Base-by-base conservation (phyloP, 2,113 vertebrate species). In the Mustela lutreola region DNA sequence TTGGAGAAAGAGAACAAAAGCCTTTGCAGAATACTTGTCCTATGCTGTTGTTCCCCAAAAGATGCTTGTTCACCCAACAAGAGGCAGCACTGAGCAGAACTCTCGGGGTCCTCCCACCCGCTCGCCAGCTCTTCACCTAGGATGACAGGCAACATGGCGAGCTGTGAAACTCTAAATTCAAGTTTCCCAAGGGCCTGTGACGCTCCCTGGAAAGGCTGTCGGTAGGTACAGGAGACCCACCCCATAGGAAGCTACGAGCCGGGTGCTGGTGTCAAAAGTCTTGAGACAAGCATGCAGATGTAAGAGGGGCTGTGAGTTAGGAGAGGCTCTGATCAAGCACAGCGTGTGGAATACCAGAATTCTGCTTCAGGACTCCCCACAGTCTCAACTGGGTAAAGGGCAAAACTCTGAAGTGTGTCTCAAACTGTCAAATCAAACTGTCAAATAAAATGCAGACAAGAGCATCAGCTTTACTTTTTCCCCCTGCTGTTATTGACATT, bases 371-470 rank as follows among this genome's bases (percentile, higher is more conserved):
- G 99, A 97, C 97, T 99, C 98, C 99, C 99, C 99, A 99, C 95
- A 98, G 99, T 99, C 99, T 99, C 98, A 99, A 99, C 98, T 98
- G 98, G 98, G 98, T 97, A 98, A 98, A 99, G 98, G 98, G 96
- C 91, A 98, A 98, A 99, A 98, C 98, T 99, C 98, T 98, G 98
- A 98, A 97, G 98, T 98, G 98, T 93, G 98, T 98, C 96, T 99
- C 99, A 99, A 99, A 99, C 99, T 99, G 98, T 98, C 98, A 98
- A 98, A 98, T 99, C 99, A 99, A 99, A 99, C 99, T 99, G 99
- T 99, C 99, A 99, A 99, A 99, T 96, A 95, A 99, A 99, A 99
- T 98, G 99, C 86, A 99, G 97, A 98, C 97, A 99, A 98, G 58
- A 98, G 96, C 95, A 96, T 98, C 97, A 98, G 73, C 97, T 94